Conservation (phyloP, 2,888 invertebrate species). For the Epistrophella euchroma region DNA sequence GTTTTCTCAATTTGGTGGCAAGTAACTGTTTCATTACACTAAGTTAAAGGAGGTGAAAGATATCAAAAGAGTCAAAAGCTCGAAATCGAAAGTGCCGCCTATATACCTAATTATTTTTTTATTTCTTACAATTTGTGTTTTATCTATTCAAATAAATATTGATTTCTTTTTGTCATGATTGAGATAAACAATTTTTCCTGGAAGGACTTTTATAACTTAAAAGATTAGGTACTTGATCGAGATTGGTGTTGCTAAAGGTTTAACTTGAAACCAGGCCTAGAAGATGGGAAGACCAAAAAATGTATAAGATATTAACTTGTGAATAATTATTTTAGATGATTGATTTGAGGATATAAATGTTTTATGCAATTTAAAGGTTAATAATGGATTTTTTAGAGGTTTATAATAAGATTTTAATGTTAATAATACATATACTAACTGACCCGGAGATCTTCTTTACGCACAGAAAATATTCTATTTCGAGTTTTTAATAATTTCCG, state of each 20-base stretch:
- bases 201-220: background rate
- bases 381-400: too few species aligned
- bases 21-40: background rate
- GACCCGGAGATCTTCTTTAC: too few species aligned
- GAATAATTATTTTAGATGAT: background rate
- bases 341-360: background rate
- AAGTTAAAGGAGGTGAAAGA: background rate
- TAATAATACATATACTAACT: too few species aligned
- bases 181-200: background rate
- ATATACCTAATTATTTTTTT: background rate
- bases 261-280: background rate
- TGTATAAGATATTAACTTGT: background rate
- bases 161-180: background rate
- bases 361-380: too few species aligned
- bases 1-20: slow-evolving; percentile 8
- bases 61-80: background rate
- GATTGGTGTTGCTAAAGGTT: background rate
- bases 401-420: too few species aligned
- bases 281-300: background rate
- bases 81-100: background rate
- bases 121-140: background rate
- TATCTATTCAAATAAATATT: slow-evolving; percentile 10
- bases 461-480: too few species aligned
- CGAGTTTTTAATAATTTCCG: too few species aligned
- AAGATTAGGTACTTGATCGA: background rate